Percentiles rank a stretch among this genome's conserved stretches.
Conservation (phyloP, 1,140 invertebrate genomes). For the Neomicropteryx cornuta region DNA sequence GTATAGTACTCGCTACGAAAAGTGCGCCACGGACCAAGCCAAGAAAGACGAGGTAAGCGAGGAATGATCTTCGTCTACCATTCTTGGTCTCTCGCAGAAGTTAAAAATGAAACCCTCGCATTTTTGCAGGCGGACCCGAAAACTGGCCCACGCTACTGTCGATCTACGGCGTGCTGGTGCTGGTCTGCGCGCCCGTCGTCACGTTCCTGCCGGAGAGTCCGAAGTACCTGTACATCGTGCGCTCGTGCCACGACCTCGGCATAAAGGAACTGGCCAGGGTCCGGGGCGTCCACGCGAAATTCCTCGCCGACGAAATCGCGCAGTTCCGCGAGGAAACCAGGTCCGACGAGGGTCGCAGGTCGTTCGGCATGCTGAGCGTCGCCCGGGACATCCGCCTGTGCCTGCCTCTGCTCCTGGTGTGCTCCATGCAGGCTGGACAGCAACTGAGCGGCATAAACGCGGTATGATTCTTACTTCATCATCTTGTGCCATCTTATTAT, state of each 20-base stretch:
- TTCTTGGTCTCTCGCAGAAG: too few species aligned
- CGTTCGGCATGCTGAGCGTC: constrained; percentile 41
- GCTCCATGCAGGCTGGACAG: constrained; percentile 67
- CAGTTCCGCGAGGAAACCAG: constrained; percentile 35
- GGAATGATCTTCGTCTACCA: too few species aligned
- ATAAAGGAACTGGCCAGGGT: constrained; percentile 41
- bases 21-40: too few species aligned
- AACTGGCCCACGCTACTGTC: constrained; percentile 61
- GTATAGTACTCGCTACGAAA: too few species aligned
- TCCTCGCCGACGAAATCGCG: constrained; percentile 37
- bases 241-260: too few species aligned
- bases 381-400: constrained; percentile 41
- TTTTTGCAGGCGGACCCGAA: constrained; percentile 46
- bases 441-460: constrained; percentile 82
- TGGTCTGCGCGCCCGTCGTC: constrained; percentile 46
- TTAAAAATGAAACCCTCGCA: too few species aligned
- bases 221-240: constrained; percentile 68
- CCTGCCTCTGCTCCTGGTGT: constrained; percentile 59
- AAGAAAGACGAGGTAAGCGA: too few species aligned
- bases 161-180: constrained; percentile 45
- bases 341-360: constrained; percentile 22
- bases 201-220: constrained; percentile 72
- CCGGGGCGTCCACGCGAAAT: constrained; percentile 29
- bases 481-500: too few species aligned
- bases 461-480: too few species aligned